Base-by-base conservation (phyloP, 2,888 invertebrate species). In the Oxycera nigricornis region DNA sequence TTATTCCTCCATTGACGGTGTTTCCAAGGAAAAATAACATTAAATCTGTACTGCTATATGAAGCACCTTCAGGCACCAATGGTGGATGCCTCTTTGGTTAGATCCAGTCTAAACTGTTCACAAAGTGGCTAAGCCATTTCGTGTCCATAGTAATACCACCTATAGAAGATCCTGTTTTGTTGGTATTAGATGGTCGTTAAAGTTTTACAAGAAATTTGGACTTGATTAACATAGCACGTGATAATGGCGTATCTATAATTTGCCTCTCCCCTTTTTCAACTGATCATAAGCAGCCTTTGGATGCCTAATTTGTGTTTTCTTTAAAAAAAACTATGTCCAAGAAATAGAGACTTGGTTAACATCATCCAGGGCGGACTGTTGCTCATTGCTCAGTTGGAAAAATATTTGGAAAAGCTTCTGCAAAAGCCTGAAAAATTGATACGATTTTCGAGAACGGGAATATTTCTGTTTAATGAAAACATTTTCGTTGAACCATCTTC, bases 121-220 rank as follows among this genome's bases (percentile, higher is more conserved):
- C 80, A 3, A 70, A 80, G 30, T 83, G 82, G 82, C 81, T n/a
- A n/a, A n/a, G n/a, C n/a, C n/a, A 83, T 77, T 81, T 82, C 59
- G 74, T 79, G 39, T 50, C 74, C 0, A 68, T 70, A 22, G 72
- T 79, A 17, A 80, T 80, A 74, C 79, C 80, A 4, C 74, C 77
- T 67, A 61, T 73, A 68, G 76, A 78, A 35, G 73, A 78, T 72
- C 77, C 79, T 65, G 74, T 79, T 59, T 72, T 80, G 35, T 74
- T 80, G 55, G 77, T 81, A 24, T 74, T 79, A 50, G 79, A 81
- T 74, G 79, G 80, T 11, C 78, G 79, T 72, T 77, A 78, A 46
- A 78, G 74, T 68, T 79, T 79, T 74, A 80, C 79, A 52, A 74
- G 79, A 61, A 80, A 81, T 78, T 73, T 80, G 24, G 78, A 79